Evolutionary conservation across 2,888 invertebrate genomes (phyloP), one percentile per base, ranked within the genome.

Genomic region (Abscondita cerata): DNA sequence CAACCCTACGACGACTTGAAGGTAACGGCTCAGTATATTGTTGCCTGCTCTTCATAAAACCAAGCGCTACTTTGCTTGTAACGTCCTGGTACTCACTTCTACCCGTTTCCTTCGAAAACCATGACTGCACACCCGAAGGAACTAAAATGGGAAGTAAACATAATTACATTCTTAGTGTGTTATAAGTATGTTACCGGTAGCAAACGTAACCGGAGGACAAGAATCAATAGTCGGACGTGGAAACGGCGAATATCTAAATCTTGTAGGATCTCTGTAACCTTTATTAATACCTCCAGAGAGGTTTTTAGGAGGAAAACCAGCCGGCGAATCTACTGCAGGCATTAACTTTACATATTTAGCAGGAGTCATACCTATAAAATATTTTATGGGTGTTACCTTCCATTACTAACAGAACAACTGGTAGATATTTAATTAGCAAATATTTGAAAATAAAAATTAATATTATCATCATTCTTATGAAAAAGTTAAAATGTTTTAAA

Each of bases 1-100:
- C 86, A n/a, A 83, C 83, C 62, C 86, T 77, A 65, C 86, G 77
- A 57, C 88, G 81, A 0, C 86, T 85, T 0, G 88, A 87, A 0
- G 87, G 86, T 78, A 86, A 77, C 0, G 88, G 88, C 66, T 88
- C 86, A 41, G 83, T 82, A 70, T 81, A 89, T 65, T 87, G 83
- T 72, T 88, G 87, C 74, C 86, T 85, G 47, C 85, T 85, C 51
- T 84, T 83, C 76, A 86, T 83, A 62, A 85, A 84, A 1, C 84
- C 83, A 54, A 85, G 78, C 0, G 86, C 89, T n/a, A 85, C 75
- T 33, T 86, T 84, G 66, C 86, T 86, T 57, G 85, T 83, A 0
- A 83, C 84, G 65, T 88, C 88, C 81, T 82, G 78, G 67, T 89
- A 89, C 70, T 89, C 89, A 0, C 86, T 83, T 34, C 84, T 79